These are phyloP conservation scores for Trichogramma dendrolimi DNA, from an alignment of 2,888 invertebrate species.

Conservation along the genomic window DNA sequence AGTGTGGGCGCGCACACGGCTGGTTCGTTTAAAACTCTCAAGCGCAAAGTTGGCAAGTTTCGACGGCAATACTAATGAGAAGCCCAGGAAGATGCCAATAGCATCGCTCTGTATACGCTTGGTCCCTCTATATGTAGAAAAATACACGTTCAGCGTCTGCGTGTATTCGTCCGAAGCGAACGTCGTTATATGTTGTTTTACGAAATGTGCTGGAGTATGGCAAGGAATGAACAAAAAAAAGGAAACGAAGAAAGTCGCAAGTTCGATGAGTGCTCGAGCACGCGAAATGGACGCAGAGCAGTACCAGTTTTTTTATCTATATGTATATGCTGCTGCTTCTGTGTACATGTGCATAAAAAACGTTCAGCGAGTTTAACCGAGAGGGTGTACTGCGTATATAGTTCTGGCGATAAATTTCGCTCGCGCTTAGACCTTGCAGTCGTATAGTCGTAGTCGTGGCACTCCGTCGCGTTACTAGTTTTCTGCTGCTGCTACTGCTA, in stretches of 20 bases:
- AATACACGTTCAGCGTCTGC: not conserved
- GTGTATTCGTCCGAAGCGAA: slow-evolving; percentile 14
- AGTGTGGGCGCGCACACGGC: not conserved
- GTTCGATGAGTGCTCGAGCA: too few relatives aligned
- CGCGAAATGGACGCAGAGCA: too few relatives aligned
- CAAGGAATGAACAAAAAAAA: too few relatives aligned
- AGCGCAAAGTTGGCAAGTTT: slow-evolving; percentile 23
- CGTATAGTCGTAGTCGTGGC: slow-evolving; percentile 23
- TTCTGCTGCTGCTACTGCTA: slow-evolving; percentile 33
- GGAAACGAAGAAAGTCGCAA: too few relatives aligned
- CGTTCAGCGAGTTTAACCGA: too few relatives aligned
- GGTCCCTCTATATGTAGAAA: too few relatives aligned
- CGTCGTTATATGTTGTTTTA: slow-evolving; percentile 18
- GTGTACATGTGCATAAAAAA: too few relatives aligned
- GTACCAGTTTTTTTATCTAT: too few relatives aligned
- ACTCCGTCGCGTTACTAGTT: slow-evolving; percentile 33
- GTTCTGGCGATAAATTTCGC: slow-evolving; percentile 37
- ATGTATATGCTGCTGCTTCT: too few relatives aligned
- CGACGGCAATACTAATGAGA: slow-evolving; percentile 30
- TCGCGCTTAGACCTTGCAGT: slow-evolving; percentile 15
- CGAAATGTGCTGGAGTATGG: not conserved
- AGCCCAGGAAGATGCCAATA: slow-evolving; percentile 16
- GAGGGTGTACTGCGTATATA: slow-evolving; percentile 7
- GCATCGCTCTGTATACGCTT: not conserved
- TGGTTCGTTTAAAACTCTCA: slow-evolving; percentile 25